Evolutionary conservation across 2,113 vertebrate species (phyloP), one percentile per base, ranked within the genome.

Genomic region (Arothron firmamentum): DNA sequence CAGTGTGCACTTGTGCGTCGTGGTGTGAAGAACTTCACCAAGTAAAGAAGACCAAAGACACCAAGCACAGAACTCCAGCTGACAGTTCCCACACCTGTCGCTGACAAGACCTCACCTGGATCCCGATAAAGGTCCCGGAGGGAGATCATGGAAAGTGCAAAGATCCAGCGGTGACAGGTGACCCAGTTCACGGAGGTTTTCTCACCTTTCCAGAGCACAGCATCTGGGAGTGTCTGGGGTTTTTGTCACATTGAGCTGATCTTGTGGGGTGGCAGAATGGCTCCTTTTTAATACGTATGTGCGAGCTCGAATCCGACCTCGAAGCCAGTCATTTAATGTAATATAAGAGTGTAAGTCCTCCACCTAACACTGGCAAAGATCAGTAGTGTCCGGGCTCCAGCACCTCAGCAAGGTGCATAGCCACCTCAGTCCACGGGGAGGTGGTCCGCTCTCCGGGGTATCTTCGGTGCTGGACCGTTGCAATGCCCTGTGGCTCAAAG

Each of bases 341-440:
- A 38, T 38, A 34, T 9, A 12, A 11, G 34, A 38, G 34, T 38
- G 4, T 3, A 38, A 38, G 34, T 38, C 10, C 2, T 28, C 25
- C 25, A 7, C 25, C 1, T 28, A 28, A 28, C 25, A 28, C 25
- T 9, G 34, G 5, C 1, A 8, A 45, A 6, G n/a, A 18, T 85
- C 73, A 87, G 77, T 80, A 85, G 56, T 80, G 85, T 53, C 84
- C 81, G 3, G 74, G 68, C 52, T 85, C 61, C 56, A 89, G 77
- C 20, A 67, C 75, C 17, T 90, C 86, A 16, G 59, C 69, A 66
- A 90, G 79, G 62, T 90, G 87, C 88, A 88, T 86, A 38, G 81
- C 81, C 74, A 88, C 79, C 67, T 91, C 88, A 1, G 88, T 88
- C 85, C 87, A 87, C 16, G 82, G 80, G 23, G 78, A 83, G 56